phyloP scores from a whole-genome alignment of 64 coral and sea anemone species.

The Exaiptasia diaphana region DNA sequence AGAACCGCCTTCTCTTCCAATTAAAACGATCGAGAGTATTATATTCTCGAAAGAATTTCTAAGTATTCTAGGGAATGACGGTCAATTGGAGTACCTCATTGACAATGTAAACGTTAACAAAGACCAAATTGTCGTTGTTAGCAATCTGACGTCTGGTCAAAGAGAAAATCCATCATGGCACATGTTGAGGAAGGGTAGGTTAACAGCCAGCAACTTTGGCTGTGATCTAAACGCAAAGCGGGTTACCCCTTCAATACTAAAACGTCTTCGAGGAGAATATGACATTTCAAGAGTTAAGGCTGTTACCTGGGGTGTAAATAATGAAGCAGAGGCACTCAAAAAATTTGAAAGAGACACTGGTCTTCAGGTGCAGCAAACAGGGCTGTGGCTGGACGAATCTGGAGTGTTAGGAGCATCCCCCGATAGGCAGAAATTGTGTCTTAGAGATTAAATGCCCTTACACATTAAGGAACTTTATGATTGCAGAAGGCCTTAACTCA shows the following conservation, averaged over 20 bases:
- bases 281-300: constrained; percentile 30
- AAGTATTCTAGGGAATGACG: not conserved
- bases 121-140: not conserved
- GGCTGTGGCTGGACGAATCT: too few relatives aligned
- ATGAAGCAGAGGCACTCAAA: not conserved
- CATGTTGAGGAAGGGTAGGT: constrained; percentile 1
- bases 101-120: not conserved
- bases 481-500: constrained; percentile 2
- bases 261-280: constrained; percentile 21
- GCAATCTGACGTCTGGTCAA: constrained; percentile 9
- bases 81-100: not conserved
- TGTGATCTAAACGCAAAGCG: constrained; percentile 9
- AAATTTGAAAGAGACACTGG: too few relatives aligned
- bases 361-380: too few relatives aligned
- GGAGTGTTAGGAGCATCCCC: constrained; percentile 20
- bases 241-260: constrained; percentile 22
- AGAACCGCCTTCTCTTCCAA: not conserved
- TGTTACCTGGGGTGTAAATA: constrained; percentile 17
- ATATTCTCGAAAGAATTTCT: constrained; percentile 20
- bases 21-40: not conserved
- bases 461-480: not conserved
- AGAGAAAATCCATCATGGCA: constrained; percentile 47
- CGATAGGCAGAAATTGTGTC: constrained; percentile 18
- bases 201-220: constrained; percentile 49
- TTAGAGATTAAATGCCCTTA: constrained; percentile 25